Conservation (phyloP, 2,113 vertebrate genomes). For the Zapornia atra region DNA sequence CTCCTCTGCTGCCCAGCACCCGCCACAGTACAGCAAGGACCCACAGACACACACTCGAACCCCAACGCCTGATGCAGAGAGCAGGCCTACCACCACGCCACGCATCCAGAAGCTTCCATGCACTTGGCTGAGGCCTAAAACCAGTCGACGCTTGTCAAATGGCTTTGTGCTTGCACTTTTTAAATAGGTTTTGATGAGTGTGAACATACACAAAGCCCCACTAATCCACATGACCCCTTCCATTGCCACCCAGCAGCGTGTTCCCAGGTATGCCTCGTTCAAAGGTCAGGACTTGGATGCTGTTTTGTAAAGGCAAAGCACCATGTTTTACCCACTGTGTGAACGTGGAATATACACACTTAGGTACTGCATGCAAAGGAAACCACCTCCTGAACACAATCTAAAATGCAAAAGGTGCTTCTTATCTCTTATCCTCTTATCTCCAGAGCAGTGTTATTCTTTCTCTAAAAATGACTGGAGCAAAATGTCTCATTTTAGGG, state of each 20-base stretch:
- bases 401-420: neutral
- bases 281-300: neutral
- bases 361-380: neutral
- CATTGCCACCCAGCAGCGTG: accelerated
- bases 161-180: neutral
- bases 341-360: neutral
- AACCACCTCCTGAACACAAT: neutral
- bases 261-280: neutral
- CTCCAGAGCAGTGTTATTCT: neutral
- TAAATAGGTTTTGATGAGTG: neutral
- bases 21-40: accelerated
- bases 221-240: accelerated
- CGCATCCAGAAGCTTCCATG: neutral
- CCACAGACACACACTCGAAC: accelerated
- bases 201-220: accelerated
- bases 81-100: neutral
- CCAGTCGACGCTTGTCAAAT: accelerated
- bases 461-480: neutral
- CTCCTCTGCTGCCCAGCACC: accelerated
- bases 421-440: neutral
- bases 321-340: accelerated
- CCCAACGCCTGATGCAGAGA: neutral
- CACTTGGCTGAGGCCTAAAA: neutral
- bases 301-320: neutral
- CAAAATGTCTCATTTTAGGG: neutral